Conservation (phyloP, 2,888 invertebrate species). For the Teinopalpus imperialis region DNA sequence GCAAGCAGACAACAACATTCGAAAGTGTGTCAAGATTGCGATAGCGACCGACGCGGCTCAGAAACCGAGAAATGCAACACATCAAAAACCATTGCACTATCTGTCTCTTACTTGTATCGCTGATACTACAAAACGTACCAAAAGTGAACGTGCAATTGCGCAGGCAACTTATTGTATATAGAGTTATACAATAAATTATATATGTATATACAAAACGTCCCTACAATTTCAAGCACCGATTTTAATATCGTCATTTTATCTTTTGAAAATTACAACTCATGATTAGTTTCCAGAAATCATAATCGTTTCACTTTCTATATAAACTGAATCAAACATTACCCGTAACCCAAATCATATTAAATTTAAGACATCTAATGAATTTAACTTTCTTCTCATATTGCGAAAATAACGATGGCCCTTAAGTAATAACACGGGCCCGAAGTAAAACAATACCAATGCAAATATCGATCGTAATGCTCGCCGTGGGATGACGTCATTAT, state of each 20-base stretch:
- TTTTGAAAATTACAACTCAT: too few relatives aligned
- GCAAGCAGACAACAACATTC: constrained; percentile 72
- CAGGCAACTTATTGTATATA: too few relatives aligned
- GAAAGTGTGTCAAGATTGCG: constrained; percentile 80
- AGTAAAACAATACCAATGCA: constrained; percentile 60
- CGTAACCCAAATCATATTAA: not conserved
- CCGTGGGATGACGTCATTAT: constrained; percentile 56
- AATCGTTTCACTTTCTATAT: too few relatives aligned
- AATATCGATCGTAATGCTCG: constrained; percentile 58
- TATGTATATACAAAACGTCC: too few relatives aligned
- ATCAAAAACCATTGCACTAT: constrained; percentile 51
- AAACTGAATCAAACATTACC: too few relatives aligned
- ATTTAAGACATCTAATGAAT: too few relatives aligned
- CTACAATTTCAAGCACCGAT: too few relatives aligned
- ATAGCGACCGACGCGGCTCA: constrained; percentile 59
- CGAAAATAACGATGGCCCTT: constrained; percentile 34
- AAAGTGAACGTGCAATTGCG: constrained; percentile 11
- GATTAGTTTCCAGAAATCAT: too few relatives aligned
- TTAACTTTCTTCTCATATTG: constrained; percentile 18
- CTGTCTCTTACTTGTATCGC: constrained; percentile 40
- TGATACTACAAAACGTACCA: constrained; percentile 1
- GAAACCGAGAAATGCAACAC: constrained; percentile 62
- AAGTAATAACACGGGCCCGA: constrained; percentile 43
- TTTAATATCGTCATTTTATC: too few relatives aligned
- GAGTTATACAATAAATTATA: too few relatives aligned